phyloP scores from a whole-genome alignment of 2,797 vertebrate genomes.

The Characodon lateralis region DNA sequence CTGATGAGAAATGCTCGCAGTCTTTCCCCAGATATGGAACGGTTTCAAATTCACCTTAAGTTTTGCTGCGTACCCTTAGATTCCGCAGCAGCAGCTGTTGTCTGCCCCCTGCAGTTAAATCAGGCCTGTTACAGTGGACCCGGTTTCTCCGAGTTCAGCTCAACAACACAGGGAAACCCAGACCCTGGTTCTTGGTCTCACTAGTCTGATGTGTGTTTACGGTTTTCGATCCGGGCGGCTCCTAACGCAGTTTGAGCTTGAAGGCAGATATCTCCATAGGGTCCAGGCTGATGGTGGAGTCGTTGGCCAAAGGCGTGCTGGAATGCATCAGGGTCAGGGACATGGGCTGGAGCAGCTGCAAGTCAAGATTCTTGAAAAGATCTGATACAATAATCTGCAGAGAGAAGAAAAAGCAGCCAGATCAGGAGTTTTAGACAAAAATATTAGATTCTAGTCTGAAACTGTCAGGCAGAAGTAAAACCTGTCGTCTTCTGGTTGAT shows the following conservation, averaged over 20 bases:
- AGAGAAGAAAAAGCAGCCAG: background rate
- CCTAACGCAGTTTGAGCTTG: conserved; percentile 91
- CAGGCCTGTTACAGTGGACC: conserved; percentile 59
- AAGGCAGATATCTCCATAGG: conserved; percentile 96
- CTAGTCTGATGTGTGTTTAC: conserved; percentile 37
- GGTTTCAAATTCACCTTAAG: conserved; percentile 38
- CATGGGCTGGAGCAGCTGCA: conserved; percentile 89
- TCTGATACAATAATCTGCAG: conserved; percentile 84
- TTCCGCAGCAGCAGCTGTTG: conserved; percentile 46
- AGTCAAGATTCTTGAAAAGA: conserved; percentile 90
- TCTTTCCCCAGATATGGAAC: conserved; percentile 29
- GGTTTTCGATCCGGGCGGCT: conserved; percentile 24
- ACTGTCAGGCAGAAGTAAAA: background rate
- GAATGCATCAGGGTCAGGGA: conserved; percentile 92
- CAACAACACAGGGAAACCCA: conserved; percentile 42
- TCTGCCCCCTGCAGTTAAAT: conserved; percentile 70
- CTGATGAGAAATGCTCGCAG: conserved; percentile 28
- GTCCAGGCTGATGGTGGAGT: conserved; percentile 84
- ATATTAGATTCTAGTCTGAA: background rate
- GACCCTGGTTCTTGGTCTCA: conserved; percentile 46
- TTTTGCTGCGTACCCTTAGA: conserved; percentile 25
- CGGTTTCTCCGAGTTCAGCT: conserved; percentile 42
- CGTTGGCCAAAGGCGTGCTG: conserved; percentile 82
- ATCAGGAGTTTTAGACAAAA: background rate
- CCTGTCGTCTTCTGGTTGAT: background rate